These are phyloP conservation scores for Drosophila takahashii DNA, from an alignment of 1,140 invertebrate species.

Conservation along the genomic window DNA sequence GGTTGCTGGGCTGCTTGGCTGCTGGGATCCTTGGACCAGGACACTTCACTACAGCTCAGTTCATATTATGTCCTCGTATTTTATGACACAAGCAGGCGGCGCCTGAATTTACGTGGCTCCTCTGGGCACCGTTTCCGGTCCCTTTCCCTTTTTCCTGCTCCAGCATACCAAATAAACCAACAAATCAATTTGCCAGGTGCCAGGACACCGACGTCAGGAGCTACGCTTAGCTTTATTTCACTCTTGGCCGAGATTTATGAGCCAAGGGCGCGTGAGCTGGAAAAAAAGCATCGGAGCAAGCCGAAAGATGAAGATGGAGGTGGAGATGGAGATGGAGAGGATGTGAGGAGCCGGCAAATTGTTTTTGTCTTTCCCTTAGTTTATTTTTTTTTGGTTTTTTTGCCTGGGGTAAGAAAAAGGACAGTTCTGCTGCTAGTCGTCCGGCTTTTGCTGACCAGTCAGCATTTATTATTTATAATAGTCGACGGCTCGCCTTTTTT, in stretches of 20 bases:
- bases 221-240: conserved; percentile 82
- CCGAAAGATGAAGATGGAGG: conserved; percentile 29
- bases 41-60: conserved; percentile 72
- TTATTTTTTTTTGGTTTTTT: conserved; percentile 17
- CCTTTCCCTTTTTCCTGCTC: not conserved
- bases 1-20: not conserved
- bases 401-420: conserved; percentile 16
- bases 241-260: conserved; percentile 81
- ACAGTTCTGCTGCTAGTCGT: conserved; percentile 15
- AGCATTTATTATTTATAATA: conserved; percentile 84
- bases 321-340: conserved; percentile 5
- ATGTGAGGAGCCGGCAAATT: conserved; percentile 60
- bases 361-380: conserved; percentile 68
- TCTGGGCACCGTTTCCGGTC: conserved; percentile 4
- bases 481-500: conserved; percentile 72
- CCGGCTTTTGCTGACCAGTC: conserved; percentile 69
- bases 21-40: conserved; percentile 21
- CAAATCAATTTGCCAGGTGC: conserved; percentile 83
- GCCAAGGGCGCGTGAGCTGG: conserved; percentile 77
- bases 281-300: conserved; percentile 48
- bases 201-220: conserved; percentile 41
- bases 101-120: conserved; percentile 61
- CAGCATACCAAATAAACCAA: conserved; percentile 75
- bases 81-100: conserved; percentile 81
- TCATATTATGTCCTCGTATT: conserved; percentile 64